A percentile compares a stretch with the other conserved stretches of the same genome.
phyloP scores from a whole-genome alignment of 2,113 vertebrate genomes.

The Syngnathus scovelli region DNA sequence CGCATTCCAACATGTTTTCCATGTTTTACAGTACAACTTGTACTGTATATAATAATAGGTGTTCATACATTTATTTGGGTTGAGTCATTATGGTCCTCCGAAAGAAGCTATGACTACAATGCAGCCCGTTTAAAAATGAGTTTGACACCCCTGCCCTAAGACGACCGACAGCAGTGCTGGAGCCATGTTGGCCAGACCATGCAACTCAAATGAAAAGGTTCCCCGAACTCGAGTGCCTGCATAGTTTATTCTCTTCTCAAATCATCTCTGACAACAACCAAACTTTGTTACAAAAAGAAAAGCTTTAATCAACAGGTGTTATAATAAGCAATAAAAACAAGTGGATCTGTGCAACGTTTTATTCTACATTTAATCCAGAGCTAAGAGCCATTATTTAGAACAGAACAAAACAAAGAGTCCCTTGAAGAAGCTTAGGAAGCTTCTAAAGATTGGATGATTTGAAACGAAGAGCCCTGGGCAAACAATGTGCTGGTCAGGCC shows the following conservation, averaged over 20 bases:
- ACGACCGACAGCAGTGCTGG: background rate
- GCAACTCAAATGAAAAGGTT: slow-evolving; percentile 18
- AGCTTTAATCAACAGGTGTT: slow-evolving; percentile 43
- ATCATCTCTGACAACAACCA: slow-evolving; percentile 46
- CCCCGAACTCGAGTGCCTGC: slow-evolving; percentile 50
- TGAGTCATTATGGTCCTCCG: too few species aligned
- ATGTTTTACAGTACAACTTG: too few species aligned
- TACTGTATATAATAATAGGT: too few species aligned
- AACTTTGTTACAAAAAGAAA: slow-evolving; percentile 51
- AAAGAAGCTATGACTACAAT: too few species aligned
- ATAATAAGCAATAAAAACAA: slow-evolving; percentile 60
- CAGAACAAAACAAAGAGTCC: slow-evolving; percentile 31
- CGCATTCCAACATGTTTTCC: too few species aligned
- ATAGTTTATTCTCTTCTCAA: slow-evolving; percentile 66
- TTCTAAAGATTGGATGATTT: slow-evolving; percentile 23
- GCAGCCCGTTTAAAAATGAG: too few species aligned
- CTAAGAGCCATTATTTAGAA: slow-evolving; percentile 54
- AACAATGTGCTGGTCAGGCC: slow-evolving; percentile 39
- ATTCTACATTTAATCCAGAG: slow-evolving; percentile 61
- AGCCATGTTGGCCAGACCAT: background rate
- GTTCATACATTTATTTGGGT: too few species aligned
- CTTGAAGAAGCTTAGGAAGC: slow-evolving; percentile 45
- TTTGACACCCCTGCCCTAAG: too few species aligned
- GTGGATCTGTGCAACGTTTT: slow-evolving; percentile 56
- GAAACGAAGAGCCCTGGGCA: slow-evolving; percentile 18